Base-by-base conservation (phyloP, 2,113 vertebrate species). In the Semnornis frantzii region DNA sequence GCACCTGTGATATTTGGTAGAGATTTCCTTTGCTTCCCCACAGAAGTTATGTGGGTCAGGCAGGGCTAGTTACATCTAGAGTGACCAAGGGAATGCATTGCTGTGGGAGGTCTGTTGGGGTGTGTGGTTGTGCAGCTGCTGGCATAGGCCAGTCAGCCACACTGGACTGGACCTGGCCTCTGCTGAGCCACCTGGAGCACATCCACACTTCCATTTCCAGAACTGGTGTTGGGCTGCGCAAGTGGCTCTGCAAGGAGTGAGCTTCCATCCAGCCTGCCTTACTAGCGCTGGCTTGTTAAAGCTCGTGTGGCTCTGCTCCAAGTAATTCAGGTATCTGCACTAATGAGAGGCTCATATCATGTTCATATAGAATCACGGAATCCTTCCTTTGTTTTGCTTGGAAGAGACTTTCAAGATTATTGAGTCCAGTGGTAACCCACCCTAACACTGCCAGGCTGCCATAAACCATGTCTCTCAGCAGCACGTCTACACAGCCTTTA, bases 81-180 rank as follows among this genome's bases (percentile, higher is more conserved):
- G 12, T 59, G n/a, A 44, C 33, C 62, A 34, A 62, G 18, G 37
- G 13, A 65, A 27, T 17, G 31, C 5, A 1, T 8, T 3, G 18
- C 64, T 44, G 16, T 18, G 28, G 2, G 16, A 74, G 69, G 21
- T 21, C 82, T 64, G 27, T 50, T 8, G 44, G 44, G 31, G 12
- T 3, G 1, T 2, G 2, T 9, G 27, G 31, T 11, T 8, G 34
- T 25, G 8, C 0, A 3, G 39, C n/a, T 16, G 10, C 30, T 4
- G 1, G 33, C n/a, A 12, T 23, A 8, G 34, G n/a, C 19, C 59
- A 31, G 6, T 14, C 14, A 19, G 9, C 9, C 0, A 0, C 5
- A 18, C 7, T 5, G 52, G 66, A 42, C 28, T 1, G 3, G 65
- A 48, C 66, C 11, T 0, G 1, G 28, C 50, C 28, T 48, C 52